Percentiles rank a stretch among this genome's conserved stretches.
Evolutionary conservation across 1,140 invertebrate species (phyloP).

Genomic region (Wasmannia auropunctata): DNA sequence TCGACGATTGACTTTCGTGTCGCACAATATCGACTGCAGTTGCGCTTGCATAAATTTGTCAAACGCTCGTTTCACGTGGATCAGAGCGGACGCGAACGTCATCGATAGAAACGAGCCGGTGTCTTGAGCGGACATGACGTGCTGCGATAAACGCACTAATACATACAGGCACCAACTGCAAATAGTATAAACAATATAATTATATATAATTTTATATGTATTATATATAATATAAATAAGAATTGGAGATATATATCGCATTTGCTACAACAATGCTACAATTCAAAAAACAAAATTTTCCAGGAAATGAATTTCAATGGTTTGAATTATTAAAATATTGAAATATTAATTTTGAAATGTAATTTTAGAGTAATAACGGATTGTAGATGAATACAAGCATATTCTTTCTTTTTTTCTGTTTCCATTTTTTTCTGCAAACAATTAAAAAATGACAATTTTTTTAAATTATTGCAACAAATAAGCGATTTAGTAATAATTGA

Average conservation of each 20-base stretch:
- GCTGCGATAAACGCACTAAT: conserved; percentile 94
- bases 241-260: background rate
- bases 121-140: conserved; percentile 96
- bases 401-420: too few species aligned
- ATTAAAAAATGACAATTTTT: too few species aligned
- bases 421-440: too few species aligned
- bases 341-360: too few species aligned
- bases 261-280: too few species aligned
- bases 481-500: background rate
- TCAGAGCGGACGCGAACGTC: conserved; percentile 94
- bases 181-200: conserved; percentile 64
- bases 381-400: too few species aligned
- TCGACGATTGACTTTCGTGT: conserved; percentile 89
- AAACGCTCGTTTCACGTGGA: conserved; percentile 97
- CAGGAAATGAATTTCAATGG: too few species aligned
- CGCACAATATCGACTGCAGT: conserved; percentile 93
- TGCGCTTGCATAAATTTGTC: conserved; percentile 97
- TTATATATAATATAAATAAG: background rate
- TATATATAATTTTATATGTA: background rate
- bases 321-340: too few species aligned
- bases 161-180: conserved; percentile 96
- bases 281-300: too few species aligned
- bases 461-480: too few species aligned
- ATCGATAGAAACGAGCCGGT: conserved; percentile 96
- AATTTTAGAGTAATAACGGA: too few species aligned